Base-by-base conservation (phyloP, 2,797 vertebrate genomes). In the Paedocypris micromegethes region DNA sequence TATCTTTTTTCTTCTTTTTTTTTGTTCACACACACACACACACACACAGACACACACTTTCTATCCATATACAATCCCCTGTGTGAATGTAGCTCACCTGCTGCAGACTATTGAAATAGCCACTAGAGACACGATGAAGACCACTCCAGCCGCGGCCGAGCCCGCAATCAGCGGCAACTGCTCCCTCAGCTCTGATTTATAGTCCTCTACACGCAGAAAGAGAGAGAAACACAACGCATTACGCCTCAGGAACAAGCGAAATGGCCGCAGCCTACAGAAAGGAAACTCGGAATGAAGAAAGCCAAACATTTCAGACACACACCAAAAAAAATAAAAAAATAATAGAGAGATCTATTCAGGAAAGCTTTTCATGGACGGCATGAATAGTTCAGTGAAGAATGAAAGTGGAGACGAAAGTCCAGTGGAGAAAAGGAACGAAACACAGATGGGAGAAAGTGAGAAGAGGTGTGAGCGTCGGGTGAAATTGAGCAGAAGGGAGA, bases 81-180 rank as follows among this genome's bases (percentile, higher is more conserved):
- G 23, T 23, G 23, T 23, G 23, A 23, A 23, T 23, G 23, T 48
- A 73, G 57, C 69, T 72, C 88, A 99, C 96, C 96, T 97, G 91
- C 95, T 98, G 83, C 96, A 99, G 68, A 99, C 94, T 0, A 99
- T 95, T 66, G 94, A 97, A 83, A 99, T 97, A 51, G 95, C 96
- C 77, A 98, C 94, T 72, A 99, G 84, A 0, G 96, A 98, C 66
- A 99, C 95, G 0, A 99, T 92, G 70, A 98, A 99, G 77, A 99
- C 96, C 39, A 99, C 93, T 1, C 94, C 96, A 0, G 96, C 96
- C 0, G 96, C 96, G 0, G 94, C 96, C 0, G 96, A 98, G 8
- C 96, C 96, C 0, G 96, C 96, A 0, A 99, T 98, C 85, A 99
- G 80, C 2, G 96, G 96, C 81, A 99, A 88, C 86, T 98, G 96